Evolutionary conservation across 1,140 invertebrate genomes (phyloP).

Genomic region (Cardiocondyla obscurior): DNA sequence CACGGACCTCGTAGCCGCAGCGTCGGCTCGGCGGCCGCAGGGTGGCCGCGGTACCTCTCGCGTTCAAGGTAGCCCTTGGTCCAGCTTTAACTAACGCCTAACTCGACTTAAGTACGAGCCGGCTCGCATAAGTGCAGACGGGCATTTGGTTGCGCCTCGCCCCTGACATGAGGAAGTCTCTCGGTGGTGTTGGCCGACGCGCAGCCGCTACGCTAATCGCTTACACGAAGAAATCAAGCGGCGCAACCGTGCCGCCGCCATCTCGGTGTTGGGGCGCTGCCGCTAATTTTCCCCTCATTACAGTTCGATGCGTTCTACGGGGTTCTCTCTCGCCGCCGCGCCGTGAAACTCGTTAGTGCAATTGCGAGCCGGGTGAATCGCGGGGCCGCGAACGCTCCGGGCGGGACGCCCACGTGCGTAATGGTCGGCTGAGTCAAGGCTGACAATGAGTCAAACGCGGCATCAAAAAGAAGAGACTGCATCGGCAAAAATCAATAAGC

Average conservation of each 20-base stretch:
- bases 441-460: slow-evolving; percentile 54
- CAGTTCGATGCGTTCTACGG: slow-evolving; percentile 49
- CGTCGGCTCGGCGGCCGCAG: slow-evolving; percentile 23
- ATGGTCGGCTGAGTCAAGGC: slow-evolving; percentile 53
- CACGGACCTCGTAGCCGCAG: slow-evolving; percentile 25
- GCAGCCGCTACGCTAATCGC: slow-evolving; percentile 68
- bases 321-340: background rate
- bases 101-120: slow-evolving; percentile 60
- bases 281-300: slow-evolving; percentile 62
- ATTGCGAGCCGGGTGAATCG: slow-evolving; percentile 30
- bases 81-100: slow-evolving; percentile 59
- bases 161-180: slow-evolving; percentile 45
- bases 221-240: slow-evolving; percentile 71
- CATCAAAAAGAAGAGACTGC: slow-evolving; percentile 19
- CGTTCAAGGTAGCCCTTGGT: slow-evolving; percentile 43
- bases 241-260: background rate
- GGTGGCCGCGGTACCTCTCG: background rate
- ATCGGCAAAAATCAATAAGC: slow-evolving; percentile 30
- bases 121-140: slow-evolving; percentile 39
- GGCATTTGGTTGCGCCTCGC: slow-evolving; percentile 45
- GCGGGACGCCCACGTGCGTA: slow-evolving; percentile 54
- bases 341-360: slow-evolving; percentile 56
- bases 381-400: slow-evolving; percentile 16
- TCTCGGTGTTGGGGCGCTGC: slow-evolving; percentile 18
- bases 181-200: slow-evolving; percentile 4